phyloP scores from a whole-genome alignment of 2,797 vertebrate genomes.

The Chelidonichthys spinosus region DNA sequence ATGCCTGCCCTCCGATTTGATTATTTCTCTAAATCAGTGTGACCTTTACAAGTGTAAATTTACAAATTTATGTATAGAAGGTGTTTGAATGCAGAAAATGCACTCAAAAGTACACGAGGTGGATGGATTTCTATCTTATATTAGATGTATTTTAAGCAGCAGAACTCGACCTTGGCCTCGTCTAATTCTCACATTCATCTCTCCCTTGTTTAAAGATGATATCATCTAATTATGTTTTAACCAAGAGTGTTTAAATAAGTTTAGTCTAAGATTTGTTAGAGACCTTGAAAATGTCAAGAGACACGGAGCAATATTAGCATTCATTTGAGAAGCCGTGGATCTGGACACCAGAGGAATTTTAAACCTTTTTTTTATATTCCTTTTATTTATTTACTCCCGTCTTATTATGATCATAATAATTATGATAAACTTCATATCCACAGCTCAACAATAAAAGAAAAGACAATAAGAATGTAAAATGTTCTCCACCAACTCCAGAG shows the following conservation, averaged over 20 bases:
- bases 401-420: neutral
- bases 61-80: too few relatives aligned
- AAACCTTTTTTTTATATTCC: neutral
- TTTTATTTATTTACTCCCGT: neutral
- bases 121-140: neutral
- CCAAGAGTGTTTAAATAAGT: neutral
- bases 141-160: too few relatives aligned
- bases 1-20: conserved; percentile 36
- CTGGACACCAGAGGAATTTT: neutral
- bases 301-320: neutral
- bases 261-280: neutral
- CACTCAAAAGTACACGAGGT: neutral
- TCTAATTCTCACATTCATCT: neutral
- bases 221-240: neutral
- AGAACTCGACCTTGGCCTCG: too few relatives aligned
- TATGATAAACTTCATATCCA: neutral
- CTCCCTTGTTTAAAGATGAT: neutral
- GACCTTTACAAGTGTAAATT: conserved; percentile 52
- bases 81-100: neutral
- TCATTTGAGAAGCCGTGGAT: neutral
- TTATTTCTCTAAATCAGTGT: conserved; percentile 51
- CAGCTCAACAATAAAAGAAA: neutral
- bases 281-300: neutral
- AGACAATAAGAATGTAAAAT: neutral
- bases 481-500: neutral